Conservation (phyloP, 2,797 vertebrate genomes). For the Epinephelus awoara region DNA sequence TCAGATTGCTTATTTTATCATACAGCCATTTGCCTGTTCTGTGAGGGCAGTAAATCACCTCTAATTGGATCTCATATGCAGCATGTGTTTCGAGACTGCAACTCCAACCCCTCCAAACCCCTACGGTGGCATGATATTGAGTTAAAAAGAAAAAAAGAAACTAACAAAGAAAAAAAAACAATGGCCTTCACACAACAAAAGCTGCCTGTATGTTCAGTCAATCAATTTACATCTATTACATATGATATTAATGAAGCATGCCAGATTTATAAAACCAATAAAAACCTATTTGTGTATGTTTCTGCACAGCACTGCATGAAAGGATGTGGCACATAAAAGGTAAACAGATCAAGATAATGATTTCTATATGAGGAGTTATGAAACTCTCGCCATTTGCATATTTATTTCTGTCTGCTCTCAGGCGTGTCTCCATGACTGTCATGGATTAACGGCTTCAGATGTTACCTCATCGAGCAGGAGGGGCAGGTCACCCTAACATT, state of each 20-base stretch:
- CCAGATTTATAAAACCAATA: constrained; percentile 13
- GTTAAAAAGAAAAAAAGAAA: constrained; percentile 18
- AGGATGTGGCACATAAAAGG: constrained; percentile 27
- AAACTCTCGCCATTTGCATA: constrained; percentile 68
- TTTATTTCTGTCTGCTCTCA: constrained; percentile 61
- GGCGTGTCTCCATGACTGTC: constrained; percentile 41
- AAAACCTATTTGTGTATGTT: constrained; percentile 11
- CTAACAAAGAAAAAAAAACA: constrained; percentile 4
- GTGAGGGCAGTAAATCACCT: constrained; percentile 62
- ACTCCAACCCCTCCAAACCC: constrained; percentile 40
- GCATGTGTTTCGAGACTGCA: constrained; percentile 52
- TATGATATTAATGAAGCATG: constrained; percentile 8
- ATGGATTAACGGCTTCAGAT: constrained; percentile 51
- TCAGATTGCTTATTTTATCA: constrained; percentile 65
- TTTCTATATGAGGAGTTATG: constrained; percentile 63
- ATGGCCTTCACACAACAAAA: neutral
- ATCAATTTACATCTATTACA: constrained; percentile 16
- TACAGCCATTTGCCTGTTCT: constrained; percentile 52
- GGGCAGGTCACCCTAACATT: constrained; percentile 48
- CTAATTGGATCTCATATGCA: constrained; percentile 62
- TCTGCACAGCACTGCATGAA: constrained; percentile 3
- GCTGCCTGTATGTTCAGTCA: constrained; percentile 12
- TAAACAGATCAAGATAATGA: constrained; percentile 49
- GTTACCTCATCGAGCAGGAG: constrained; percentile 42
- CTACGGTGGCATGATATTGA: constrained; percentile 18